These are phyloP conservation scores for Heteromyza rotundicornis DNA, from an alignment of 2,888 invertebrate genomes.

Conservation along the genomic window DNA sequence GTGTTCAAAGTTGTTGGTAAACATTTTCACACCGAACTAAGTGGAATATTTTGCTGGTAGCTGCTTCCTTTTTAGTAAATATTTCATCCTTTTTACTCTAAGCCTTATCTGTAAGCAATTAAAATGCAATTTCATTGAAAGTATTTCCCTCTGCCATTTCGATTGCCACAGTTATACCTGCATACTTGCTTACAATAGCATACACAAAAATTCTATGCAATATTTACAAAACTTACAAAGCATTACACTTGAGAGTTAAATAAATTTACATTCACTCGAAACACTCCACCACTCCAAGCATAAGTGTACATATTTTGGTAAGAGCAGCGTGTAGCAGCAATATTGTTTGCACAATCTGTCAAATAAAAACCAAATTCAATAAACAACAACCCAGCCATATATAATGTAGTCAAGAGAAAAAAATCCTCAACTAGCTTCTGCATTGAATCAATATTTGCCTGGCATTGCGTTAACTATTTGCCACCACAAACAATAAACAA, in stretches of 20 bases:
- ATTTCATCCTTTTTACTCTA: not conserved
- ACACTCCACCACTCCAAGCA: not conserved
- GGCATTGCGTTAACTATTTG: conserved; percentile 6
- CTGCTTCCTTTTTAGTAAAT: too few relatives aligned
- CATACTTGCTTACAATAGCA: too few relatives aligned
- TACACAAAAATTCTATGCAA: not conserved
- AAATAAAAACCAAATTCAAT: not conserved
- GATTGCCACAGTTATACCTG: too few relatives aligned
- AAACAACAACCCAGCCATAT: not conserved
- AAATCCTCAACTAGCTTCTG: not conserved
- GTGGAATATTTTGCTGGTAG: too few relatives aligned
- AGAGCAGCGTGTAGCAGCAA: not conserved
- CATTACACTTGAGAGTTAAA: conserved; percentile 29
- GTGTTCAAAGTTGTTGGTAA: too few relatives aligned
- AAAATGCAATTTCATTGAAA: not conserved
- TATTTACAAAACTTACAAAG: conserved; percentile 9
- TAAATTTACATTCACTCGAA: conserved; percentile 29
- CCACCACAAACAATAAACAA: conserved; percentile 3
- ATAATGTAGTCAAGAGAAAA: not conserved
- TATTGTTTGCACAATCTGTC: not conserved
- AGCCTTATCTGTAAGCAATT: not conserved
- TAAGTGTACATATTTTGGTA: too few relatives aligned
- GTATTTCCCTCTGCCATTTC: not conserved
- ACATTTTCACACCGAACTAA: too few relatives aligned
- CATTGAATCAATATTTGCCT: not conserved